Evolutionary conservation across 2,113 vertebrate genomes (phyloP), one percentile per base, ranked within the genome.

Genomic region (Nansenia antarctica): DNA sequence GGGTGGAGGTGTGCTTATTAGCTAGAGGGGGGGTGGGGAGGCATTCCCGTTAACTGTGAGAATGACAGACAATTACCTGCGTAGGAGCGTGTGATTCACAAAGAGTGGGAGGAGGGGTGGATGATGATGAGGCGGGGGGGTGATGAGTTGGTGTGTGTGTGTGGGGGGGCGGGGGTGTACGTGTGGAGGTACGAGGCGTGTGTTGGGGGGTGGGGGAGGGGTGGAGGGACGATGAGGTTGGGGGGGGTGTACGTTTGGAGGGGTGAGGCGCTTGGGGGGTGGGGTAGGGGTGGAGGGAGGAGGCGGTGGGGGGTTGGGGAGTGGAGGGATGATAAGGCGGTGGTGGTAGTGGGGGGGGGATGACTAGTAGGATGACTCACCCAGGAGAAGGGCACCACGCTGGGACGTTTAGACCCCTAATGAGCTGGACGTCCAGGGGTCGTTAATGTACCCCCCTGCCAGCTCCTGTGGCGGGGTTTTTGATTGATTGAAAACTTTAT

Each of bases 341-440:
- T n/a, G n/a, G n/a, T n/a, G n/a, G n/a, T n/a, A n/a, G 53, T 55
- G 45, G 45, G 24, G 1, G 22, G 52, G 52, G 24, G 24, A 9
- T 11, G 11, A 37, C 35, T 11, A 2, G 64, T 52, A 1, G 45
- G 72, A 71, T 87, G 85, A 89, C 73, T 90, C 86, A 90, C 79
- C 18, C 12, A 30, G 49, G 45, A 24, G 30, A 39, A 45, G 42
- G 34, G 26, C 42, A 65, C 15, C 6, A 9, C 4, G 29, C 57
- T 60, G 57, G 15, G 29, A 9, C 15, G 12, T 34, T 63, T 74
- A 32, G 65, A 26, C 35, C 18, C 66, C 67, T 83, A 77, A 85
- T 82, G 71, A 84, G 76, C 66, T 77, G 73, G 53, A 39, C 22
- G 54, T 78, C 62, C 14, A 62, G 24, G 30, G 32, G 20, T 31